Base-by-base conservation (phyloP, 2,888 invertebrate genomes). In the Cephus nigrinus region DNA sequence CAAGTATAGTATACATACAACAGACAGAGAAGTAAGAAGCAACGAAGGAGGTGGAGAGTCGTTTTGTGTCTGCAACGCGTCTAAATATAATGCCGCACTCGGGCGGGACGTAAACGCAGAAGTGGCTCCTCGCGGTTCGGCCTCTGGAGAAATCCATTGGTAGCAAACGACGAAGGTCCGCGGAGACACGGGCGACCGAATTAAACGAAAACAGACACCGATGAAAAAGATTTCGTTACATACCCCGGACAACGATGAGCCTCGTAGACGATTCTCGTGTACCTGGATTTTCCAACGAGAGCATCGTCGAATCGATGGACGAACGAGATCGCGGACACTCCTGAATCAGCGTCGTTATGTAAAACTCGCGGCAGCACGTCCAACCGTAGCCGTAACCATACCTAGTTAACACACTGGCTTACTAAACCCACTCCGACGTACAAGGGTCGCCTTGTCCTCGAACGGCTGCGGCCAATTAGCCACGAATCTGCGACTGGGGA, bases 1-100 rank as follows among this genome's bases (percentile, higher is more conserved):
- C 55, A 9, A 23, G 9, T 55, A 40, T 40, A 40, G 40, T 40
- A 23, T 55, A 23, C 23, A 23, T 9, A 9, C 23, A 9, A 9
- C 23, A 23, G 55, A 55, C 55, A 55, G 55, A 23, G 55, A 55
- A 23, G 55, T 9, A 68, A n/a, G 68, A 69, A 71, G 30, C 68
- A 12, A 76, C n/a, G 55, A 23, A 76, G 55, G 85, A 83, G 88
- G 87, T 86, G 86, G 86, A 85, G 84, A 87, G 88, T 89, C 88
- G 89, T 89, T 89, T 89, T 89, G 89, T 89, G 89, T 89, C 89
- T 89, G 88, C 88, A 84, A 83, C 84, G 81, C 82, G 88, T 86
- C 89, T 89, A 89, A 89, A 89, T 89, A 84, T 85, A 83, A 69
- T 73, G 75, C 73, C 74, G 68, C 77, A 71, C 33, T 31, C 71